A percentile compares a stretch with the other conserved stretches of the same genome.
Evolutionary conservation across 1,140 invertebrate genomes (phyloP).

Genomic region (Maconellicoccus hirsutus): DNA sequence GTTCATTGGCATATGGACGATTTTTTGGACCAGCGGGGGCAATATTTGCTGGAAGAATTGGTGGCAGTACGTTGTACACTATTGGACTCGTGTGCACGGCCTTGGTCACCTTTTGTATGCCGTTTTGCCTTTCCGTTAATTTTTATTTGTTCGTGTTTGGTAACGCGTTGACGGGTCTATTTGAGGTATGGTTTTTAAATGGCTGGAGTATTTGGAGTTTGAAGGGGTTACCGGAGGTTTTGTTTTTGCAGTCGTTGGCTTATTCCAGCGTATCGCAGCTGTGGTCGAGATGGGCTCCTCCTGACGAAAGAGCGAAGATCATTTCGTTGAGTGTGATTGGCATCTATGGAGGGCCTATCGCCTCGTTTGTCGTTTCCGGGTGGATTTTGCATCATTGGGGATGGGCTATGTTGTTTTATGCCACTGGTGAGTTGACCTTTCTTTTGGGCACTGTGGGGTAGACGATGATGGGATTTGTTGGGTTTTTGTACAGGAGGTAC

Average conservation of each 20-base stretch:
- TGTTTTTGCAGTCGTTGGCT: neutral
- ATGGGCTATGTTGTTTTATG: neutral
- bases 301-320: constrained; percentile 64
- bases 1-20: neutral
- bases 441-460: too few species aligned
- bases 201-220: neutral
- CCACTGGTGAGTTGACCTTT: too few species aligned
- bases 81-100: neutral
- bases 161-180: neutral
- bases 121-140: neutral
- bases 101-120: neutral
- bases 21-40: neutral
- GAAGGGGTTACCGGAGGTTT: neutral
- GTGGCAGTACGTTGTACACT: neutral
- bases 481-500: neutral
- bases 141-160: neutral
- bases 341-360: constrained; percentile 37
- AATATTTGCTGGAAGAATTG: neutral
- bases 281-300: constrained; percentile 53
- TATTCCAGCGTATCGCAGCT: neutral
- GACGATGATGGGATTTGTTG: too few species aligned
- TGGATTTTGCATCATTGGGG: neutral
- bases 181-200: neutral
- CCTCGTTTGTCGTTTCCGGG: constrained; percentile 40
- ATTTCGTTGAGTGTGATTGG: constrained; percentile 60